phyloP scores from a whole-genome alignment of 2,888 invertebrate species.

The Cheilosia vulpina region DNA sequence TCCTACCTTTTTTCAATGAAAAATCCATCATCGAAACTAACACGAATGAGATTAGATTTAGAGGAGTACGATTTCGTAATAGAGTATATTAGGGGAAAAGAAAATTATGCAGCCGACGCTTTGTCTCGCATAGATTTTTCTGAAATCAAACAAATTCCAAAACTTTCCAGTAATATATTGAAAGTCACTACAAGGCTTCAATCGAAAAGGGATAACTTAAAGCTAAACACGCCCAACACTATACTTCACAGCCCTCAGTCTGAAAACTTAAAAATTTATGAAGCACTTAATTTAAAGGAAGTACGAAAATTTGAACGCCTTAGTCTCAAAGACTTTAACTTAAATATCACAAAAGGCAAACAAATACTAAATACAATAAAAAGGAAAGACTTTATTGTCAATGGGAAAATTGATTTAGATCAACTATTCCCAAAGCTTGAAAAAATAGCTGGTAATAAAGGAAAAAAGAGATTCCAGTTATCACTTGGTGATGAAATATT shows the following conservation, averaged over 20 bases:
- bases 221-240: no score
- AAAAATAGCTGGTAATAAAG: no score
- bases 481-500: not conserved
- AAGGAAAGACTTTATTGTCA: no score
- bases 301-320: not conserved
- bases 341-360: not conserved
- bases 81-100: conserved; percentile 46
- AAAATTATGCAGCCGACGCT: not conserved
- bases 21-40: not conserved
- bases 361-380: not conserved
- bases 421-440: no score
- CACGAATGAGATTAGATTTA: conserved; percentile 1
- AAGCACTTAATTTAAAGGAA: not conserved
- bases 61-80: conserved; percentile 1
- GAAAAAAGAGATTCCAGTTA: not conserved
- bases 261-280: not conserved
- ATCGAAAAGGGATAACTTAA: no score
- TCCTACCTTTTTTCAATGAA: not conserved
- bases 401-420: no score
- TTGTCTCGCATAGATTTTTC: not conserved
- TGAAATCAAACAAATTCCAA: conserved; percentile 14
- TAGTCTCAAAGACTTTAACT: not conserved
- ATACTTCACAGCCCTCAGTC: not conserved
- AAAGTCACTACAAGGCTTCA: conserved; percentile 21
- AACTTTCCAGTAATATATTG: conserved; percentile 4